Evolutionary conservation across 2,113 vertebrate species (phyloP).

Genomic region (Mustelus asterias): DNA sequence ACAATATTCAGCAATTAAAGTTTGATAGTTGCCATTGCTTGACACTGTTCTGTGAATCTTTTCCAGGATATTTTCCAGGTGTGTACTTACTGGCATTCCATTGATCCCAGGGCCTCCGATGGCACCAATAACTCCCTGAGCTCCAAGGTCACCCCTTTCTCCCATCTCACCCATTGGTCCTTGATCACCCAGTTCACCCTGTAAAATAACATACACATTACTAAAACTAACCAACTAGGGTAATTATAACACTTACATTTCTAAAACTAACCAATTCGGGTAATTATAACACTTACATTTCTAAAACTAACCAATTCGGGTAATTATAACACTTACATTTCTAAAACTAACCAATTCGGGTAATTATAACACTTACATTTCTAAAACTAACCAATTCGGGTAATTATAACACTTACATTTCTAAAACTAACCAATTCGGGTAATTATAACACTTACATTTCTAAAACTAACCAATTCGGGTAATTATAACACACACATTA

Average conservation of each 20-base stretch:
- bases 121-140: constrained; percentile 62
- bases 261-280: neutral
- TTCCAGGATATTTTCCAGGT: neutral
- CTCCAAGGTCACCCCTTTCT: constrained; percentile 74
- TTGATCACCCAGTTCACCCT: constrained; percentile 76
- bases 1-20: neutral
- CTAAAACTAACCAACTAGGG: neutral
- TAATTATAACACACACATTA: neutral
- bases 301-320: too few relatives aligned
- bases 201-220: constrained; percentile 46
- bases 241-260: neutral
- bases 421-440: neutral
- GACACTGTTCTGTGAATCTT: neutral
- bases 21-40: neutral
- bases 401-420: too few relatives aligned
- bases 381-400: too few relatives aligned
- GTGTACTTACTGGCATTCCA: constrained; percentile 73
- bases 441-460: neutral
- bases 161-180: constrained; percentile 76
- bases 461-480: too few relatives aligned
- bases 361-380: neutral
- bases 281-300: neutral
- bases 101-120: constrained; percentile 66
- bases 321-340: too few relatives aligned
- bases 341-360: neutral